Evolutionary conservation across 2,797 vertebrate genomes (phyloP).

Genomic region (Aotus griseimembra): DNA sequence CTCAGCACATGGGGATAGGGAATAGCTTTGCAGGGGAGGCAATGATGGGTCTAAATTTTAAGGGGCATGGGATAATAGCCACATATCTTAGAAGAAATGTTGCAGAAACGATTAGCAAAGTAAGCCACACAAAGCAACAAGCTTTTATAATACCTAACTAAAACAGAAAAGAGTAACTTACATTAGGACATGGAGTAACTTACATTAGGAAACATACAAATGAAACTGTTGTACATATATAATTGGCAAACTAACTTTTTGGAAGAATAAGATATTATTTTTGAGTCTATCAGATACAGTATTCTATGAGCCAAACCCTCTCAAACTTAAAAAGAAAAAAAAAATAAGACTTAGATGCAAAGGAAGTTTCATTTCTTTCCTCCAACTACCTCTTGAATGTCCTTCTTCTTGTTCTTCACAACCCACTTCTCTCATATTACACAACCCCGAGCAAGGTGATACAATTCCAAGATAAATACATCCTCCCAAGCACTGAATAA

Average conservation of each 20-base stretch:
- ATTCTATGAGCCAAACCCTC: not conserved
- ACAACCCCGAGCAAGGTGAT: not conserved
- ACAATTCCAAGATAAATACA: not conserved
- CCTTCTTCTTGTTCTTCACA: not conserved
- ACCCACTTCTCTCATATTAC: not conserved
- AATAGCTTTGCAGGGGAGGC: not conserved
- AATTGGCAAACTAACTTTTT: not conserved
- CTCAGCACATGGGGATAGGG: not conserved
- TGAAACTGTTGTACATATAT: not conserved
- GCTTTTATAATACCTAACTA: not conserved
- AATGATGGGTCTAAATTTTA: not conserved
- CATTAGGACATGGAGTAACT: not conserved
- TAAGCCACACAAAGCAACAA: not conserved
- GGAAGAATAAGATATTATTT: not conserved
- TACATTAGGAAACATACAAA: not conserved
- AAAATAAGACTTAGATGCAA: not conserved
- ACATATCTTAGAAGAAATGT: not conserved
- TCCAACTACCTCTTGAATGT: not conserved
- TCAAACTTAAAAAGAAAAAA: not conserved
- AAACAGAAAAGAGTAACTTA: not conserved
- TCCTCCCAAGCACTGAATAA: not conserved
- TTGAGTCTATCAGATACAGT: not conserved
- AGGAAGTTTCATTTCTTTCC: not conserved
- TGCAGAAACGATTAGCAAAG: not conserved
- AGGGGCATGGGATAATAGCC: not conserved